A percentile compares a stretch with the other conserved stretches of the same genome.
These are phyloP conservation scores for Xenops minutus DNA, from an alignment of 2,797 vertebrate genomes.

Conservation along the genomic window DNA sequence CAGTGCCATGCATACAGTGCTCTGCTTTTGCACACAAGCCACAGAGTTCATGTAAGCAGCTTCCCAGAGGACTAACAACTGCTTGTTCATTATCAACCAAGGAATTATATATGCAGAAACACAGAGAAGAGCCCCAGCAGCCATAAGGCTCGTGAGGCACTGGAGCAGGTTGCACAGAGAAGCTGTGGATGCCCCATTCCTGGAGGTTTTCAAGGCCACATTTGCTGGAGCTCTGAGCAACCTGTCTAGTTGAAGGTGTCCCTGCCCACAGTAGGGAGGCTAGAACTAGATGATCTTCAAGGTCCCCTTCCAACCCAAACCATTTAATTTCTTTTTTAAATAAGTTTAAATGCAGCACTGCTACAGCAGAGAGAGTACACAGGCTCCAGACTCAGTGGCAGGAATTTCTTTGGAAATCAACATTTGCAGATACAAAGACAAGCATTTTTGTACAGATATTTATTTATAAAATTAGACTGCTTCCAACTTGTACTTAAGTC, in stretches of 20 bases:
- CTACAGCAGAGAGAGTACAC: neutral
- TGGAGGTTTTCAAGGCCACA: neutral
- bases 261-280: neutral
- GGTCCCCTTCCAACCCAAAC: neutral
- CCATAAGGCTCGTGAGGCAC: neutral
- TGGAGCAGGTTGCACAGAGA: neutral
- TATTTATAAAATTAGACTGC: neutral
- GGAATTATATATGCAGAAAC: neutral
- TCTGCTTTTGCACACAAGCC: neutral
- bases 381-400: neutral
- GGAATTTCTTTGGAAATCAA: neutral
- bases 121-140: neutral
- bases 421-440: neutral
- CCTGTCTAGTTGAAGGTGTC: neutral
- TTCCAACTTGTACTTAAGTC: neutral
- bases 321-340: neutral
- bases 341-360: neutral
- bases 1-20: accelerated
- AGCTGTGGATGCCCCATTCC: neutral
- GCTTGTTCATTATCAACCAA: neutral
- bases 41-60: neutral
- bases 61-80: neutral
- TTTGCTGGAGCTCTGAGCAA: accelerated
- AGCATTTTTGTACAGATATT: neutral
- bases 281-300: neutral